Evolutionary conservation across 2,797 vertebrate genomes (phyloP).

Genomic region (Cossypha heuglini): DNA sequence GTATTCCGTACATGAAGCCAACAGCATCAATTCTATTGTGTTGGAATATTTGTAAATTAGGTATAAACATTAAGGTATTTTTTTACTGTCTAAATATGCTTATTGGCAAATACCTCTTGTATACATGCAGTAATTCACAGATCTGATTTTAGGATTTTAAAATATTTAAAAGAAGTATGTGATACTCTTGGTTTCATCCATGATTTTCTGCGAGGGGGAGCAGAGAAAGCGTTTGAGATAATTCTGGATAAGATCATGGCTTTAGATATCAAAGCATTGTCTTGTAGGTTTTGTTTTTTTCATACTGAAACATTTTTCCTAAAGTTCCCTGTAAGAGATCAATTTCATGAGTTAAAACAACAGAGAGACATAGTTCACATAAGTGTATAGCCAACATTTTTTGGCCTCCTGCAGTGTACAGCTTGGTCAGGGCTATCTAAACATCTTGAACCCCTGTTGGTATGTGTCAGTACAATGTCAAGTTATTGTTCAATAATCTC

Average conservation of each 20-base stretch:
- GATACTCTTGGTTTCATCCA: not conserved
- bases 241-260: not conserved
- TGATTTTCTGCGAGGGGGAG: not conserved
- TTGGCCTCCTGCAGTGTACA: slow-evolving; percentile 49
- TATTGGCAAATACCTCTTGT: slow-evolving; percentile 52
- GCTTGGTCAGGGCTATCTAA: slow-evolving; percentile 60
- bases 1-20: slow-evolving; percentile 21
- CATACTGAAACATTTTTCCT: not conserved
- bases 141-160: slow-evolving; percentile 25
- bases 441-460: slow-evolving; percentile 62
- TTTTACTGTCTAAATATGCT: slow-evolving; percentile 40
- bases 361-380: slow-evolving; percentile 26
- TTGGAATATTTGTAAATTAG: slow-evolving; percentile 55
- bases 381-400: slow-evolving; percentile 55
- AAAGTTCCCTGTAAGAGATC: slow-evolving; percentile 52
- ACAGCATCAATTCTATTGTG: not conserved
- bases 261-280: not conserved
- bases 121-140: not conserved
- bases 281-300: not conserved
- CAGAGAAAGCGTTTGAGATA: not conserved
- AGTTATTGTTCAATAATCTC: slow-evolving; percentile 56
- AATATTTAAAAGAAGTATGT: slow-evolving; percentile 32
- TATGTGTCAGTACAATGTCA: slow-evolving; percentile 62
- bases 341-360: slow-evolving; percentile 62
- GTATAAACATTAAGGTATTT: slow-evolving; percentile 21